phyloP scores from a whole-genome alignment of 2,797 vertebrate genomes.

The Pipistrellus pygmaeus region DNA sequence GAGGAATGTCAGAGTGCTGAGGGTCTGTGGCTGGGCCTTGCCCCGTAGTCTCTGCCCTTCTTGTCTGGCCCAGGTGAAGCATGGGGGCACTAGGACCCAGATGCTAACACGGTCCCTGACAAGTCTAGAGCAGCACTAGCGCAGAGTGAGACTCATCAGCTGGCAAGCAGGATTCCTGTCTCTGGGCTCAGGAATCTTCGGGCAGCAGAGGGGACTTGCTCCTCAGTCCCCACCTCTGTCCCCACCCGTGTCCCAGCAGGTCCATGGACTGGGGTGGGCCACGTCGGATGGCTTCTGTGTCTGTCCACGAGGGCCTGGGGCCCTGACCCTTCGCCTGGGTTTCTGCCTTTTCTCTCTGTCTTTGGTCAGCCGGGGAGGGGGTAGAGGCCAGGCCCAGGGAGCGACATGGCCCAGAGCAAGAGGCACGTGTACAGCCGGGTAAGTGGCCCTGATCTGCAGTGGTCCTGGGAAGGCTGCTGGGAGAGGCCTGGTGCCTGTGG shows the following conservation, averaged over 20 bases:
- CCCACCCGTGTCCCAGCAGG: slow-evolving; percentile 8
- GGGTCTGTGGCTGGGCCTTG: neutral
- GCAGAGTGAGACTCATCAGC: slow-evolving; percentile 93
- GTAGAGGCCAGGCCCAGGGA: slow-evolving; percentile 65
- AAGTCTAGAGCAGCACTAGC: slow-evolving; percentile 92
- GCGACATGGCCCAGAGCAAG: slow-evolving; percentile 95
- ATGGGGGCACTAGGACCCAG: slow-evolving; percentile 94
- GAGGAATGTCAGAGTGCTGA: neutral
- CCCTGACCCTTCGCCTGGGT: slow-evolving; percentile 78
- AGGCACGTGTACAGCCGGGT: slow-evolving; percentile 94
- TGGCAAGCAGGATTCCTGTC: slow-evolving; percentile 84
- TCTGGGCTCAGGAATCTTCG: slow-evolving; percentile 79
- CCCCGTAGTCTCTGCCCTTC: neutral
- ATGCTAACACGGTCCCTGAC: slow-evolving; percentile 85
- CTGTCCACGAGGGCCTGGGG: slow-evolving; percentile 61
- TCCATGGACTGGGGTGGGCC: slow-evolving; percentile 66
- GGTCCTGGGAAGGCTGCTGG: slow-evolving; percentile 64
- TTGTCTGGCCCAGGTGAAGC: slow-evolving; percentile 53
- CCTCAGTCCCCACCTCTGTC: neutral
- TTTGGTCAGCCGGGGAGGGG: slow-evolving; percentile 77
- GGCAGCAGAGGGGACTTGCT: slow-evolving; percentile 67
- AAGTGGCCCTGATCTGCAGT: slow-evolving; percentile 83
- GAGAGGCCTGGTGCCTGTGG: slow-evolving; percentile 71
- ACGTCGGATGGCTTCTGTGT: slow-evolving; percentile 50
- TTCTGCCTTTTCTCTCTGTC: slow-evolving; percentile 79